Base-by-base conservation (phyloP, 2,797 vertebrate genomes). In the Enteromius thamalakanensis region DNA sequence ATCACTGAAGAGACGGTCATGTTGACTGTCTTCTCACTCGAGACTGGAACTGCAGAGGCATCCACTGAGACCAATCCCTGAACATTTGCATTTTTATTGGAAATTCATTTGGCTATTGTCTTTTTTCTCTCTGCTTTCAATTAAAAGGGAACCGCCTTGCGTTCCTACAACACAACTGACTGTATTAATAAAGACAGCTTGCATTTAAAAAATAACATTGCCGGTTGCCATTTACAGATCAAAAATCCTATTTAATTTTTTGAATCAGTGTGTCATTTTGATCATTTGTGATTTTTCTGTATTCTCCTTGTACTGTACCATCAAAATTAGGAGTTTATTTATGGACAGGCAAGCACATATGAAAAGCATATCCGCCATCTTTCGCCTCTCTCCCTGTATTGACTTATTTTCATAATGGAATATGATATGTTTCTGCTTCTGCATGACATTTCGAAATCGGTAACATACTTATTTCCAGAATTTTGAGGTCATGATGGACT, bases 391-490 rank as follows among this genome's bases (percentile, higher is more conserved):
- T 93, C 91, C 91, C 93, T 94, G 93, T 93, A 93, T 93, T 80
- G 90, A 91, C 91, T 92, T 92, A 88, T 86, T 93, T 91, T 91
- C 92, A 92, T 91, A 93, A 92, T 91, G 92, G 91, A 91, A 87
- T 90, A 90, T 91, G 92, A 87, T 88, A 91, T 91, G 79, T 91
- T 92, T 91, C 92, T 94, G 94, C 94, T 92, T 91, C 92, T 94
- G 94, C 94, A 94, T 94, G 94, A 91, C 92, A 93, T 93, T 91
- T 90, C 90, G 87, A 85, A 80, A 85, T 82, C 88, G 69, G 81
- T 93, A 93, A 92, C 89, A 90, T 91, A 87, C 86, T 88, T 91
- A 91, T 92, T 89, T 89, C 91, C 89, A 91, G 87, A 88, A 87
- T 58, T 88, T 91, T 89, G 81, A 51, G 62, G 90, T 87, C 78